Conservation (phyloP, 2,797 vertebrate species). For the Oryzias dopingdopingensis region DNA sequence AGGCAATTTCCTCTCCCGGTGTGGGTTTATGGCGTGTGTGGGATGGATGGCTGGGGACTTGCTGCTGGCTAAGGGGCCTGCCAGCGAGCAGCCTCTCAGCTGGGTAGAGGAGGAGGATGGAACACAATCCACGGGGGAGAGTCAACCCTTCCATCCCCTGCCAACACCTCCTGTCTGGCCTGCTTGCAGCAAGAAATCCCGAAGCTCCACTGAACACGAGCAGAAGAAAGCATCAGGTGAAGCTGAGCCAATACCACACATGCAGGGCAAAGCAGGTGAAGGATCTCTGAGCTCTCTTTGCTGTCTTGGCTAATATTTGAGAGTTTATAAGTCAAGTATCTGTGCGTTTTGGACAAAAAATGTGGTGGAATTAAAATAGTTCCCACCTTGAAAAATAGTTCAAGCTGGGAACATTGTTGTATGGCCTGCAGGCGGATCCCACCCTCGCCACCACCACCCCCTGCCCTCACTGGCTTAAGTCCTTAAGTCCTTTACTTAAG, state of each 20-base stretch:
- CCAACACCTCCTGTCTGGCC: conserved; percentile 55
- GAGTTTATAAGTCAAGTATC: conserved; percentile 5
- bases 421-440: too few species aligned
- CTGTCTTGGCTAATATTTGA: conserved; percentile 13
- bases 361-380: too few species aligned
- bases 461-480: too few species aligned
- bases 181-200: conserved; percentile 37
- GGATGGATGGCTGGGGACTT: conserved; percentile 13
- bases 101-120: conserved; percentile 51
- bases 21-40: conserved; percentile 31
- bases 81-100: conserved; percentile 41
- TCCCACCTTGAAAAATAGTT: too few species aligned
- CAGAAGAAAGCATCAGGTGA: conserved; percentile 22
- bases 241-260: conserved; percentile 41
- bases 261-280: conserved; percentile 25
- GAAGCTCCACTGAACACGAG: conserved; percentile 46
- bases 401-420: too few species aligned
- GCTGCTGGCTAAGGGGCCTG: conserved; percentile 14
- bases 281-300: conserved; percentile 19
- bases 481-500: too few species aligned
- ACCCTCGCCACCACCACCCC: too few species aligned
- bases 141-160: conserved; percentile 51
- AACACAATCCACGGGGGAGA: conserved; percentile 47
- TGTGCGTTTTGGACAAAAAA: neutral
- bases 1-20: conserved; percentile 16